Conservation (phyloP, 2,797 vertebrate genomes). For the Simalia tracyae region DNA sequence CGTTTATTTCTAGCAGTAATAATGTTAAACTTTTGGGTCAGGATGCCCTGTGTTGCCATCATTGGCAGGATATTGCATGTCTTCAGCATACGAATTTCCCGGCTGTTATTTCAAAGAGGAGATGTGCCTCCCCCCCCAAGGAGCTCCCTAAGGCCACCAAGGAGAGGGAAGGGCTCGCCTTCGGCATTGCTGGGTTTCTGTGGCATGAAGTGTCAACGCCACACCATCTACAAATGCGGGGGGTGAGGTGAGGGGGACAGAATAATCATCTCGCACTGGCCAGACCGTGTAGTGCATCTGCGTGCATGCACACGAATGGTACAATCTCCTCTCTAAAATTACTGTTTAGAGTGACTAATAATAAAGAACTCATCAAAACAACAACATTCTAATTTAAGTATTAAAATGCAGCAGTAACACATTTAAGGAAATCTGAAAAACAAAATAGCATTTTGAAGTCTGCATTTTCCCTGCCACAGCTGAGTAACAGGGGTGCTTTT, state of each 20-base stretch:
- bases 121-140: neutral
- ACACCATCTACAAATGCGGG: neutral
- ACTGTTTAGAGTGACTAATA: neutral
- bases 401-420: neutral
- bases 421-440: neutral
- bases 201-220: neutral
- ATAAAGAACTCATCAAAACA: neutral
- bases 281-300: neutral
- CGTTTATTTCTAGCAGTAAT: neutral
- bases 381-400: neutral
- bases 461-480: neutral
- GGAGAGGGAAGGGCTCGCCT: neutral
- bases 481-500: neutral
- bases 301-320: too few relatives aligned
- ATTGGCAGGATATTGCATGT: too few relatives aligned
- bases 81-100: too few relatives aligned
- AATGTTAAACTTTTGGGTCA: neutral
- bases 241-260: accelerated
- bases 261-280: neutral
- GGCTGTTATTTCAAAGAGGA: neutral
- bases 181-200: neutral
- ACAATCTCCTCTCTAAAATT: neutral
- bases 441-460: neutral
- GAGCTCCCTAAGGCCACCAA: neutral
- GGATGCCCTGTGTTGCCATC: neutral